These are phyloP conservation scores for Myrmecophaga tridactyla DNA, from an alignment of 2,113 vertebrate species.

Conservation along the genomic window DNA sequence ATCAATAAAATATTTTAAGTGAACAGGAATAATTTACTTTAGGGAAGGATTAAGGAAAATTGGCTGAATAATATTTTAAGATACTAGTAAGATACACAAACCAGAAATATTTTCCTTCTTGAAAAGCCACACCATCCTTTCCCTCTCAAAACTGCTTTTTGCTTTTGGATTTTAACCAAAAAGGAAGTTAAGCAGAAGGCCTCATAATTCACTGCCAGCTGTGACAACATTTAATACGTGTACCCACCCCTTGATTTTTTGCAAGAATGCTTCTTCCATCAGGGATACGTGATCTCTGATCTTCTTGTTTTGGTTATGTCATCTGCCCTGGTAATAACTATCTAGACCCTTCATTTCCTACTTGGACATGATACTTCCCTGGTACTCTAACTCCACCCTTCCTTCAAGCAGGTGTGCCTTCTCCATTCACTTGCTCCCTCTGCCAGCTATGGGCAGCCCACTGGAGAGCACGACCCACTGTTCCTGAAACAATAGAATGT, in stretches of 20 bases:
- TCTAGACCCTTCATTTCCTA: not conserved
- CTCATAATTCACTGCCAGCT: not conserved
- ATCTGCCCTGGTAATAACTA: not conserved
- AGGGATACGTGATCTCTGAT: not conserved
- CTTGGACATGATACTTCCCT: not conserved
- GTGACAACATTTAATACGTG: not conserved
- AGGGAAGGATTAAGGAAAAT: not conserved
- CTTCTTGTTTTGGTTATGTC: not conserved
- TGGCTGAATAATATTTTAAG: not conserved
- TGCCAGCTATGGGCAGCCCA: not conserved
- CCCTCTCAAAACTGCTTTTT: not conserved
- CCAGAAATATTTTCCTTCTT: not conserved
- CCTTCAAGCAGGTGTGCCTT: not conserved
- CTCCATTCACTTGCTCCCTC: not conserved
- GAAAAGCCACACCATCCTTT: not conserved
- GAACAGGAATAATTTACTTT: not conserved
- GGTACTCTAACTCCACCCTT: not conserved
- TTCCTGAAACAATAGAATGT: not conserved
- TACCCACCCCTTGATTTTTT: not conserved
- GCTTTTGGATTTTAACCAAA: not conserved
- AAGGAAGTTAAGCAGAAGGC: not conserved
- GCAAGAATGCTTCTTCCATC: not conserved
- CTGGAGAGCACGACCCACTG: not conserved
- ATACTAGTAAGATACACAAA: not conserved
- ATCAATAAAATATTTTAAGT: no score